Conservation (phyloP, 1,140 invertebrate species). For the Drosophila auraria region DNA sequence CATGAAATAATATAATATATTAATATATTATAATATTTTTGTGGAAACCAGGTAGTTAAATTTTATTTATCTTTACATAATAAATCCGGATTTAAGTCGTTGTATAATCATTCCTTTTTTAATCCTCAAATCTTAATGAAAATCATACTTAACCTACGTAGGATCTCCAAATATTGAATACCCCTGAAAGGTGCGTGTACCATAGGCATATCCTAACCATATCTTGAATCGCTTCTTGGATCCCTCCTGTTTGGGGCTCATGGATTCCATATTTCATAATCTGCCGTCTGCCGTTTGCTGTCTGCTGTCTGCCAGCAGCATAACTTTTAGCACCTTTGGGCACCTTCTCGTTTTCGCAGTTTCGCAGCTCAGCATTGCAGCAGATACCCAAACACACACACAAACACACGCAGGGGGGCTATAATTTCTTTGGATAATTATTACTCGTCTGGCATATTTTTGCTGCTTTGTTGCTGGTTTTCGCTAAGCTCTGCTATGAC, state of each 20-base stretch:
- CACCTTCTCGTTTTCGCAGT: constrained; percentile 43
- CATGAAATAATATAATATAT: neutral
- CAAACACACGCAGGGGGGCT: constrained; percentile 24
- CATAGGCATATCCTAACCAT: constrained; percentile 2
- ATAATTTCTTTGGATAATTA: constrained; percentile 75
- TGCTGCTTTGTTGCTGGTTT: constrained; percentile 26
- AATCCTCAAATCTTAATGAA: constrained; percentile 11
- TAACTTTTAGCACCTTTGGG: constrained; percentile 62
- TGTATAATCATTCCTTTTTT: neutral
- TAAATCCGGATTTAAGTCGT: neutral
- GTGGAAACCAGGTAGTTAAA: neutral
- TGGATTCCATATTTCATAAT: constrained; percentile 55
- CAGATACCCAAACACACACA: constrained; percentile 21
- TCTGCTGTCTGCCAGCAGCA: constrained; percentile 36
- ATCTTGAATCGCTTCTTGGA: constrained; percentile 19
- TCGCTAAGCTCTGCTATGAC: constrained; percentile 26
- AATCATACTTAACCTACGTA: neutral
- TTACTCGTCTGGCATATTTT: constrained; percentile 61
- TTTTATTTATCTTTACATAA: neutral
- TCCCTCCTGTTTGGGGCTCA: constrained; percentile 16
- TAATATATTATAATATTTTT: too few species aligned
- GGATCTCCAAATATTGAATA: constrained; percentile 6
- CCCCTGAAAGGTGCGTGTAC: constrained; percentile 13
- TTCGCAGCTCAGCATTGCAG: constrained; percentile 57
- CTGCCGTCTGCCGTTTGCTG: constrained; percentile 26